Percentiles rank a stretch among this genome's conserved stretches.
Conservation (phyloP, 1,140 invertebrate species). For the Eufriesea mexicana region DNA sequence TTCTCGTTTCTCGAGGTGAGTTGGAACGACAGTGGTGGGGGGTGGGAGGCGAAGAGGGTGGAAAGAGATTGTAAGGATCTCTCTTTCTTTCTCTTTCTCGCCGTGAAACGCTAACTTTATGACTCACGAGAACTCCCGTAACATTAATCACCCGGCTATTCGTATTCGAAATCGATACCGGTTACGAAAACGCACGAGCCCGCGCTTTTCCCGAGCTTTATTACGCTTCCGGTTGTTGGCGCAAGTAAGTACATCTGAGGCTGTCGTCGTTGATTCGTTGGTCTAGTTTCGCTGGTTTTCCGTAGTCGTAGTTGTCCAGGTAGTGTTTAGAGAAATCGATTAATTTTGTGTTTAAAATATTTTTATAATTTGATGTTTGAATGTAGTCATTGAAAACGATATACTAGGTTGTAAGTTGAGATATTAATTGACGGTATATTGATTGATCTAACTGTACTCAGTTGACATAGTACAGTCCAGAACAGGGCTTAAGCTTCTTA, state of each 20-base stretch:
- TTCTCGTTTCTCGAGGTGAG: conserved; percentile 4
- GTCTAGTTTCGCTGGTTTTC: too few species aligned
- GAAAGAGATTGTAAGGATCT: conserved; percentile 45
- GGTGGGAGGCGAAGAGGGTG: neutral
- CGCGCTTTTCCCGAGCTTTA: conserved; percentile 33
- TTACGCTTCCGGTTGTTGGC: conserved; percentile 48
- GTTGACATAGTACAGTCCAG: too few species aligned
- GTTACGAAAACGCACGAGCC: conserved; percentile 74
- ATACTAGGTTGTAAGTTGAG: too few species aligned
- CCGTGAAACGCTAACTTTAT: conserved; percentile 78
- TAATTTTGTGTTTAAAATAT: too few species aligned
- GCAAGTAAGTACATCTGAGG: neutral
- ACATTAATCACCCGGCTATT: conserved; percentile 78
- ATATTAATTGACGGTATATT: too few species aligned
- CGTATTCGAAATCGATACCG: conserved; percentile 77
- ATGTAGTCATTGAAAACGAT: too few species aligned
- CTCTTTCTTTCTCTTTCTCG: conserved; percentile 31
- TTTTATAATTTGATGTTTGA: too few species aligned
- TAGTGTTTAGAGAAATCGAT: too few species aligned
- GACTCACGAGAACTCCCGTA: conserved; percentile 80
- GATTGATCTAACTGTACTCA: too few species aligned
- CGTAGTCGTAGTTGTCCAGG: too few species aligned
- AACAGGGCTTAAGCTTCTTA: too few species aligned
- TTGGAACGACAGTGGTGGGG: too few species aligned
- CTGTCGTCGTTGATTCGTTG: neutral